Conservation (phyloP, 1,140 invertebrate genomes). For the Zaprionus africanus region DNA sequence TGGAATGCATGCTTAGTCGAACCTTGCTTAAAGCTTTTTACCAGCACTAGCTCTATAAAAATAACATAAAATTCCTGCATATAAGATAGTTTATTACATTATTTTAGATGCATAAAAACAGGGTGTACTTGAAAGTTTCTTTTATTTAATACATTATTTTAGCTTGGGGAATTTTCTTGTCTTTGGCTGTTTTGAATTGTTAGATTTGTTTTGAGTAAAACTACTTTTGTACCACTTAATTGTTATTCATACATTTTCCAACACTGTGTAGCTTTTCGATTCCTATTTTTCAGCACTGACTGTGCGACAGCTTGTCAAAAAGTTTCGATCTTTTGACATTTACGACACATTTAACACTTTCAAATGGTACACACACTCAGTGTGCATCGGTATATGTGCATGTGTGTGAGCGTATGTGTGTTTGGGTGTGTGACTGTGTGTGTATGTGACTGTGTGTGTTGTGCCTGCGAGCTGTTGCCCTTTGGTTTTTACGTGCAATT, state of each 20-base stretch:
- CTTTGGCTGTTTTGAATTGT: no score
- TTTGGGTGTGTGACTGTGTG: neutral
- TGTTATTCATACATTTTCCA: neutral
- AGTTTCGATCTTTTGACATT: conserved; percentile 31
- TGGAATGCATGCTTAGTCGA: neutral
- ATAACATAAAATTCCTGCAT: no score
- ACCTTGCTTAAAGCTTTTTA: no score
- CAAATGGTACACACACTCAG: neutral
- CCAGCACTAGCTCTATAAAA: no score
- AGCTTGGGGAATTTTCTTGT: neutral
- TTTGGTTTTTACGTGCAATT: conserved; percentile 37
- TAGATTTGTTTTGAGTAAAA: no score
- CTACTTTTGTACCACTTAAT: neutral
- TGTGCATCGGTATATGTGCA: neutral
- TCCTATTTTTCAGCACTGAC: neutral
- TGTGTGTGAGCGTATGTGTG: neutral
- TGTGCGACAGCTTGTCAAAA: conserved; percentile 29
- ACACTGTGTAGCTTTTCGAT: conserved; percentile 12
- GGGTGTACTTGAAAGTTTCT: neutral
- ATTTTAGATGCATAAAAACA: no score
- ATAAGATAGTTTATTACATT: no score
- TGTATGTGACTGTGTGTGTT: neutral
- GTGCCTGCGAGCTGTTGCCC: neutral
- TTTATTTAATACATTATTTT: neutral
- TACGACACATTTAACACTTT: conserved; percentile 7